Evolutionary conservation across 2,888 invertebrate species (phyloP).

Genomic region (Noctua fimbriata): DNA sequence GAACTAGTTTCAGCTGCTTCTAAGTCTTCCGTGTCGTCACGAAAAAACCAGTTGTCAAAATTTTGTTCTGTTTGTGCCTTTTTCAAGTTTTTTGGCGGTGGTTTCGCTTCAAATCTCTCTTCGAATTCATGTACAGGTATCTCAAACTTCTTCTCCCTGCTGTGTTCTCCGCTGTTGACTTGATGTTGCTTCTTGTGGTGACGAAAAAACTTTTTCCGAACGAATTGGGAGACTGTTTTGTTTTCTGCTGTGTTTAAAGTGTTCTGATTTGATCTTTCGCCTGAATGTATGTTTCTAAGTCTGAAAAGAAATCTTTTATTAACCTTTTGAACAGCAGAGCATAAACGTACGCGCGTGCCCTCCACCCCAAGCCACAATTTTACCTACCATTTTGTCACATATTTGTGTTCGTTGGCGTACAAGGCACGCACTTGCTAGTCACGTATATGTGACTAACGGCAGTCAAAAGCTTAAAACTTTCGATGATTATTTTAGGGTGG

Average conservation of each 20-base stretch:
- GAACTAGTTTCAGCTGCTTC: slow-evolving; percentile 81
- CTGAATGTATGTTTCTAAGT: slow-evolving; percentile 83
- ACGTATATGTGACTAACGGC: too few species aligned
- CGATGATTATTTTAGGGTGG: neutral
- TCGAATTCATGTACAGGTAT: slow-evolving; percentile 91
- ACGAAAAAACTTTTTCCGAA: slow-evolving; percentile 85
- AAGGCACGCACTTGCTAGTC: too few species aligned
- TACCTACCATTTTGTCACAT: too few species aligned
- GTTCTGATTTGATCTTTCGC: slow-evolving; percentile 78
- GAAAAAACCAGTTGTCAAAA: slow-evolving; percentile 86
- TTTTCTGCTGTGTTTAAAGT: slow-evolving; percentile 72
- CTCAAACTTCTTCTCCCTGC: slow-evolving; percentile 76
- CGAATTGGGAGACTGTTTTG: slow-evolving; percentile 69
- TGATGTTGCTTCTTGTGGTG: slow-evolving; percentile 85
- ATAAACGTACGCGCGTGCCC: too few species aligned
- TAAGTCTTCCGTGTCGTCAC: slow-evolving; percentile 83
- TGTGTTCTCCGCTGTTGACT: slow-evolving; percentile 72
- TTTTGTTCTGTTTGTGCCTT: slow-evolving; percentile 69
- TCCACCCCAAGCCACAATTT: too few species aligned
- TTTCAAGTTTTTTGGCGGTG: slow-evolving; percentile 81
- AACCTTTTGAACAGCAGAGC: too few species aligned
- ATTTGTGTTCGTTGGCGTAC: too few species aligned
- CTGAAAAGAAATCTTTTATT: slow-evolving; percentile 66
- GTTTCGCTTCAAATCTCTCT: slow-evolving; percentile 89
- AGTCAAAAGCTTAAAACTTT: too few species aligned